Percentiles rank a stretch among this genome's conserved stretches.
Conservation (phyloP, 2,797 vertebrate genomes). For the Falco columbarius region DNA sequence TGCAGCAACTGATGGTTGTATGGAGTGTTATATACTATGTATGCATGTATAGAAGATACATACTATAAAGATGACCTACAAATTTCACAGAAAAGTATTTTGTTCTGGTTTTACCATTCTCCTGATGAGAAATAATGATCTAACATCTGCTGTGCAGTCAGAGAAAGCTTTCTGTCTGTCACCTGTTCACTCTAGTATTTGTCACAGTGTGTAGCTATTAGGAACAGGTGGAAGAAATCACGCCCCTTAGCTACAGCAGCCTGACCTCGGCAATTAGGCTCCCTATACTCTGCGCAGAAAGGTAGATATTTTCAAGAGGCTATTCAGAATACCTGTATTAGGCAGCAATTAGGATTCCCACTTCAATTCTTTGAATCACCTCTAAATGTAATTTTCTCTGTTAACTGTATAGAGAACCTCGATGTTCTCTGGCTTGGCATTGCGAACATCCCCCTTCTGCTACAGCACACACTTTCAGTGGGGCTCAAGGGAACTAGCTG, state of each 20-base stretch:
- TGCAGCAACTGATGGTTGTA: neutral
- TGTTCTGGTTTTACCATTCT: neutral
- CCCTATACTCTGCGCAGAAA: neutral
- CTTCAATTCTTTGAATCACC: neutral
- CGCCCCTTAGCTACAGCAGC: neutral
- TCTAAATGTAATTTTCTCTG: neutral
- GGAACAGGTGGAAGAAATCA: neutral
- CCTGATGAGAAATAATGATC: conserved; percentile 6
- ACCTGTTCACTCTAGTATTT: neutral
- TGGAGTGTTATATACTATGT: neutral
- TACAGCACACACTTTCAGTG: neutral
- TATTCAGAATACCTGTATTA: neutral
- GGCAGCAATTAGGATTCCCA: neutral
- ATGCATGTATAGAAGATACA: neutral
- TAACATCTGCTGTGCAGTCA: neutral
- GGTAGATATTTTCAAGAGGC: neutral
- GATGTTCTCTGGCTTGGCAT: neutral
- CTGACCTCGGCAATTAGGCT: neutral
- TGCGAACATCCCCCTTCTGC: neutral
- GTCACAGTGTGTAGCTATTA: neutral
- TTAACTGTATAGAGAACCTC: neutral
- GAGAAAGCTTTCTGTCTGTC: neutral
- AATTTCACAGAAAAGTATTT: neutral
- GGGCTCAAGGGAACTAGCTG: neutral
- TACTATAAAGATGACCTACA: neutral